Evolutionary conservation across 2,888 invertebrate genomes (phyloP).

Genomic region (Coenonympha glycerion): DNA sequence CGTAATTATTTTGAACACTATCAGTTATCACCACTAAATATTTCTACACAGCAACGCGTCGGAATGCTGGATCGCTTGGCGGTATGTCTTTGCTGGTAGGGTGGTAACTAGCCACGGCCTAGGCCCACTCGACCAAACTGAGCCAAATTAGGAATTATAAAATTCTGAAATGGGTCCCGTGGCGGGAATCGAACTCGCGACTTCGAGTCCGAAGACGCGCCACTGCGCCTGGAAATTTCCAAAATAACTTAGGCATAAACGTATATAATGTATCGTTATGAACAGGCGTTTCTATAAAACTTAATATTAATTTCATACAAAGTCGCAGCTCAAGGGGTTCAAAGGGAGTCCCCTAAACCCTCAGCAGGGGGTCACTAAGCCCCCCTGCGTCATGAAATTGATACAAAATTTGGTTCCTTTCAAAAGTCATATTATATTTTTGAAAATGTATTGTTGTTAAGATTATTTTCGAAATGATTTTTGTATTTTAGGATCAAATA

Average conservation of each 20-base stretch:
- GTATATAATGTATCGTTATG: not conserved
- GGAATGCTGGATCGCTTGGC: too few relatives aligned
- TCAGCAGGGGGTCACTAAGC: conserved; percentile 56
- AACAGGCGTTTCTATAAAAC: not conserved
- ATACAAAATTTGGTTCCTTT: conserved; percentile 61
- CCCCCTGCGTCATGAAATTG: conserved; percentile 61
- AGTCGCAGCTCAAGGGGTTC: conserved; percentile 33
- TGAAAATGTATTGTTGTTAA: conserved; percentile 32
- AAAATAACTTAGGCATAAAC: not conserved
- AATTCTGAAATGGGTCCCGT: too few relatives aligned
- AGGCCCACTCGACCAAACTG: too few relatives aligned
- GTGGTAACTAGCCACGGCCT: too few relatives aligned
- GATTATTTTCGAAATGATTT: conserved; percentile 27
- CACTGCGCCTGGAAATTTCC: too few relatives aligned
- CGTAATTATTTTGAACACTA: too few relatives aligned
- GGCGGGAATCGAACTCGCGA: too few relatives aligned
- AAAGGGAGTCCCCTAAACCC: conserved; percentile 42
- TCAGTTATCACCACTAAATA: too few relatives aligned
- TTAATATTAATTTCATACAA: conserved; percentile 15
- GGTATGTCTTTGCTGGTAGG: too few relatives aligned
- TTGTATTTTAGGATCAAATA: conserved; percentile 10
- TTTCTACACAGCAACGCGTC: too few relatives aligned
- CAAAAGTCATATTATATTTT: conserved; percentile 49
- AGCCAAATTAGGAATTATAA: too few relatives aligned
- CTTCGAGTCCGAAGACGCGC: too few relatives aligned